Percentiles rank a stretch among this genome's conserved stretches.
phyloP scores from a whole-genome alignment of 2,888 invertebrate genomes.

The Calameuta idolon region DNA sequence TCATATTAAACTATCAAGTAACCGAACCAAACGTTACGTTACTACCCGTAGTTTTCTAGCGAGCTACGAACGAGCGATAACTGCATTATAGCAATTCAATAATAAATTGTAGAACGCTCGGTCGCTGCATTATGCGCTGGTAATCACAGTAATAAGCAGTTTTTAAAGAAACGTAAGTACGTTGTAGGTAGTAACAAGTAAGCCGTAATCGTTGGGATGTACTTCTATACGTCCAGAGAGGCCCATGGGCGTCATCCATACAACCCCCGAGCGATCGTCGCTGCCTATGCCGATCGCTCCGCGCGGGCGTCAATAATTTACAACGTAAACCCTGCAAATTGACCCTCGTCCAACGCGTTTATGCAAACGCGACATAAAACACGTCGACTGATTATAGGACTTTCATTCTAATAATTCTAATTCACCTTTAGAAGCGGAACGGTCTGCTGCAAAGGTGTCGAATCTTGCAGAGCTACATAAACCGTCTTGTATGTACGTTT shows the following conservation, averaged over 20 bases:
- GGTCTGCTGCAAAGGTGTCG: neutral
- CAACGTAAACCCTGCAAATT: constrained; percentile 38
- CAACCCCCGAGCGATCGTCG: constrained; percentile 27
- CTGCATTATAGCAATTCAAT: constrained; percentile 61
- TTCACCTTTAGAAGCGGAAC: neutral
- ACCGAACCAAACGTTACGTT: neutral
- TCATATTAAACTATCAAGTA: neutral
- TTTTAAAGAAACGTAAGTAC: constrained; percentile 62
- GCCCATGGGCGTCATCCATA: constrained; percentile 50
- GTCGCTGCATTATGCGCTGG: constrained; percentile 57
- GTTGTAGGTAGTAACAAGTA: constrained; percentile 63
- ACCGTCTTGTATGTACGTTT: neutral
- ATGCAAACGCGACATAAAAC: constrained; percentile 37
- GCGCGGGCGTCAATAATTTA: constrained; percentile 42
- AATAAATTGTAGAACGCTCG: constrained; percentile 59
- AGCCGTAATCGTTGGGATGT: constrained; percentile 56
- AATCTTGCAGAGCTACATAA: neutral
- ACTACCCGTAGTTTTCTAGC: constrained; percentile 6
- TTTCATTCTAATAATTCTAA: constrained; percentile 12
- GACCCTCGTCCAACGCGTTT: constrained; percentile 26
- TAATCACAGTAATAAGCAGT: constrained; percentile 64
- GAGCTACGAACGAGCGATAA: constrained; percentile 28
- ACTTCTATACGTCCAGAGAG: constrained; percentile 34
- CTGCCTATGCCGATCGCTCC: constrained; percentile 17
- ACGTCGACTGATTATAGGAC: constrained; percentile 26